phyloP scores from a whole-genome alignment of 2,113 vertebrate genomes.

The Antechinus flavipes region DNA sequence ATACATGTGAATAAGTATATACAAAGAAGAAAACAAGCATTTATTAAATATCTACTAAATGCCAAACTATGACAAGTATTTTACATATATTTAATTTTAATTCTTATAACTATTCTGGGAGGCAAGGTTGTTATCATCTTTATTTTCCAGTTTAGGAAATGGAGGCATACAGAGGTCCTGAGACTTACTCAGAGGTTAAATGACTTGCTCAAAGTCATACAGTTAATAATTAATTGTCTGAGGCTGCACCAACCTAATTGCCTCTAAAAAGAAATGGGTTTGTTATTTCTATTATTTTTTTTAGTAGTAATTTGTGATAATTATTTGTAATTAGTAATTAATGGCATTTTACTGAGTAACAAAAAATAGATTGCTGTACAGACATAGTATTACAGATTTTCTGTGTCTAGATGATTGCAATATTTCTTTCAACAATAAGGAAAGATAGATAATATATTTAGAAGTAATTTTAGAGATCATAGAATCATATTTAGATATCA shows the following conservation, averaged over 20 bases:
- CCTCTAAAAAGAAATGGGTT: background rate
- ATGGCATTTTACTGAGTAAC: background rate
- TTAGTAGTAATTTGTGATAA: background rate
- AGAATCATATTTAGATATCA: background rate
- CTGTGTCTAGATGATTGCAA: background rate
- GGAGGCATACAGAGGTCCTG: background rate
- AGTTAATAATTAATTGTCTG: background rate
- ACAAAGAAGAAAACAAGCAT: background rate
- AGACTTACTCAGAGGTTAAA: background rate
- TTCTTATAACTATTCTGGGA: background rate
- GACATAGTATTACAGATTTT: background rate
- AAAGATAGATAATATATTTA: background rate
- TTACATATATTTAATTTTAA: background rate
- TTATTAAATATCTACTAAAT: background rate
- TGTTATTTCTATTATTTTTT: background rate
- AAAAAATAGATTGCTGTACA: background rate
- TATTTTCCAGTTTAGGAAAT: background rate
- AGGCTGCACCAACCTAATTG: background rate
- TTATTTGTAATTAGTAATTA: background rate
- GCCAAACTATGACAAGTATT: background rate
- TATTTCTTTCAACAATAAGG: background rate
- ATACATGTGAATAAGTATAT: background rate
- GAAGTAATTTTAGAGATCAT: background rate
- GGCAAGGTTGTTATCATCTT: background rate
- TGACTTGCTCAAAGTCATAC: background rate